Evolutionary conservation across 2,797 vertebrate genomes (phyloP).

Genomic region (Tauraco hartlaubi): DNA sequence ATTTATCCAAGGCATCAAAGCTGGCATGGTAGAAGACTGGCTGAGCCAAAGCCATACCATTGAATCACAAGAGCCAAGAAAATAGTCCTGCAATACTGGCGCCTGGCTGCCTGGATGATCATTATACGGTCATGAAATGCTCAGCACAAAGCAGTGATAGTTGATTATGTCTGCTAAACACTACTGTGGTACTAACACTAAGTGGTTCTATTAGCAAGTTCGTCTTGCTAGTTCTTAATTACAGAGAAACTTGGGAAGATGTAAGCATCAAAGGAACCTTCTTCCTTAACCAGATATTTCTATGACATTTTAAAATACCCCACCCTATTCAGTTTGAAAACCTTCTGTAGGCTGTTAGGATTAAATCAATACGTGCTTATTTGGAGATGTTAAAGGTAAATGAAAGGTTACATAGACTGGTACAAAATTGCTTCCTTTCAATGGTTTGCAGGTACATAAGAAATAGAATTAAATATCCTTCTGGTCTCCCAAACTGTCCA

Average conservation of each 20-base stretch:
- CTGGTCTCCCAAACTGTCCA: not conserved
- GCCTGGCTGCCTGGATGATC: not conserved
- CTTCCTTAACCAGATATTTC: not conserved
- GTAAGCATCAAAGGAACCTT: slow-evolving; percentile 37
- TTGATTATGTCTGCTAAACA: not conserved
- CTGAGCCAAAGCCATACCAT: not conserved
- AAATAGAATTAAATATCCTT: not conserved
- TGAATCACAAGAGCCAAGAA: not conserved
- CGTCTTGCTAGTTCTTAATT: slow-evolving; percentile 21
- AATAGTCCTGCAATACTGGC: not conserved
- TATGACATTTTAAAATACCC: slow-evolving; percentile 1
- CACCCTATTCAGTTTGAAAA: slow-evolving; percentile 1
- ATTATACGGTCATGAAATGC: not conserved
- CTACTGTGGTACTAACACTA: not conserved
- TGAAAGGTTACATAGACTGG: not conserved
- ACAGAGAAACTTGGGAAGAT: slow-evolving; percentile 34
- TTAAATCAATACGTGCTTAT: slow-evolving; percentile 3
- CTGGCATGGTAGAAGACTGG: not conserved
- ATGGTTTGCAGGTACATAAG: not conserved
- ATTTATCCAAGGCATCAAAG: not conserved
- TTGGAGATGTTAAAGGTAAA: slow-evolving; percentile 8
- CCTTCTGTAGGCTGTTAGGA: not conserved
- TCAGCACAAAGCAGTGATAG: not conserved
- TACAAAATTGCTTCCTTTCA: not conserved
- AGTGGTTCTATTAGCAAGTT: slow-evolving; percentile 5